Evolutionary conservation across 2,888 invertebrate genomes (phyloP), one percentile per base, ranked within the genome.

Genomic region (Drosophila birchii): DNA sequence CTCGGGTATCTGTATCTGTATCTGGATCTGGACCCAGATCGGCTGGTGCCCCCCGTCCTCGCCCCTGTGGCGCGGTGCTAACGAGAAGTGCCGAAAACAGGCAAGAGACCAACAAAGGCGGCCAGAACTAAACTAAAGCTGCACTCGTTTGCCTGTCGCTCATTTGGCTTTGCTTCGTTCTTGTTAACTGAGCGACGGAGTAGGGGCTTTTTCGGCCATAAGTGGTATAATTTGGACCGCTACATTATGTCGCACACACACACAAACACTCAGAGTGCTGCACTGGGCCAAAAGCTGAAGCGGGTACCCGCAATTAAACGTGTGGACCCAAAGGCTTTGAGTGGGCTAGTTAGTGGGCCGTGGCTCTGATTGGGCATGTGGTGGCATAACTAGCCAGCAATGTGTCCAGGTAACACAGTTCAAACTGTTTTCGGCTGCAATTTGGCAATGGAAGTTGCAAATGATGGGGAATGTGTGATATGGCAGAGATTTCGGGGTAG

Each of bases 341-440:
- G 79, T 81, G 78, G 81, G 68, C 62, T 68, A 73, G 59, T 67
- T 47, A 60, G 76, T 73, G 73, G 75, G 78, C 72, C 57, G 62
- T 71, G 57, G 60, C 88, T 82, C 76, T 89, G 83, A 88, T 84
- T 88, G 88, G 86, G 63, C 83, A 85, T 70, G 77, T 81, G 41
- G 78, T 88, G 89, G 90, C 83, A 84, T 84, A 84, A 84, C 90
- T 82, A 84, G 78, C 86, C 80, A 83, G 80, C 88, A 84, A 88
- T 88, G 88, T 88, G 90, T 89, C 84, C 74, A 79, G 82, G 74
- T 88, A 86, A 78, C 90, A 86, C 66, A 85, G 61, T 60, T 34
- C 56, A 78, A 81, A 76, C 79, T 81, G 72, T 53, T 67, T 75
- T 88, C 76, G 62, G 88, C 16, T 71, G 72, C 72, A 58, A 29